A percentile compares a stretch with the other conserved stretches of the same genome.
These are phyloP conservation scores for Dioctria rufipes DNA, from an alignment of 2,888 invertebrate species.

Conservation along the genomic window DNA sequence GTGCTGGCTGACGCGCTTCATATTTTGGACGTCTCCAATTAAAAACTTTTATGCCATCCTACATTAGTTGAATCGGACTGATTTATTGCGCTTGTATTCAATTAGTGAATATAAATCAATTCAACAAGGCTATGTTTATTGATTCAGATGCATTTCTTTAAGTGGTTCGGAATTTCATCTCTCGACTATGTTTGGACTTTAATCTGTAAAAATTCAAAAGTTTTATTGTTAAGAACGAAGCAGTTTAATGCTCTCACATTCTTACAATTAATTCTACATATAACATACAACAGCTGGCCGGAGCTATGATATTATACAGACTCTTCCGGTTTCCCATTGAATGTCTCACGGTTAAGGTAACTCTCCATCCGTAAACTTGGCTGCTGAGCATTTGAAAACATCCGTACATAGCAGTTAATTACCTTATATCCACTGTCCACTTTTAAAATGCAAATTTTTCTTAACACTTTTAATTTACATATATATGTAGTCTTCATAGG, in stretches of 20 bases:
- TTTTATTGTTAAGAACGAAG: neutral
- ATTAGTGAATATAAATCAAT: conserved; percentile 38
- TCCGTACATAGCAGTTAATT: conserved; percentile 16
- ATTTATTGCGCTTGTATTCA: neutral
- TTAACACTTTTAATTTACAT: conserved; percentile 6
- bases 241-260: neutral
- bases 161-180: conserved; percentile 46
- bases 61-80: neutral
- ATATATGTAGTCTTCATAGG: neutral
- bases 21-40: neutral
- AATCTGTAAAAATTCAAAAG: neutral
- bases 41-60: neutral
- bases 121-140: conserved; percentile 18
- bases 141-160: conserved; percentile 44
- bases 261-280: neutral
- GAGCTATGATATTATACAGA: neutral
- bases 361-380: conserved; percentile 27
- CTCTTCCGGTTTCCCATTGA: neutral
- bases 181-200: conserved; percentile 36
- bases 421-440: conserved; percentile 23
- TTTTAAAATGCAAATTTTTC: conserved; percentile 21
- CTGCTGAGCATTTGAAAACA: neutral
- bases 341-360: conserved; percentile 47
- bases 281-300: no score
- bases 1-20: neutral